Base-by-base conservation (phyloP, 2,888 invertebrate species). In the Machimus rusticus region DNA sequence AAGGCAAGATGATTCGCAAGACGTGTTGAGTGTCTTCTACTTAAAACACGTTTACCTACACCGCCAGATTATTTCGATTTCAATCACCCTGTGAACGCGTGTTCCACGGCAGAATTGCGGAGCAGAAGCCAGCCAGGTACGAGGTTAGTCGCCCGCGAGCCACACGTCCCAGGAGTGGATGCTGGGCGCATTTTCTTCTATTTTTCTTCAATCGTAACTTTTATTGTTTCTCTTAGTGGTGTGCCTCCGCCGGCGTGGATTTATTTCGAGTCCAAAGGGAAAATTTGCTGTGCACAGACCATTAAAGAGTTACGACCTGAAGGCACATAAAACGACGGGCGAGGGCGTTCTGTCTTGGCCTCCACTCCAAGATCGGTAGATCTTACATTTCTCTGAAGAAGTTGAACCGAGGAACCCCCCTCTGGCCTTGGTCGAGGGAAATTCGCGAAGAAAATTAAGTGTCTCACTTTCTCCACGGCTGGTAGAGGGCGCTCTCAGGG, bases 291-390 rank as follows among this genome's bases (percentile, higher is more conserved):
- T 23, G 85, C 85, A 46, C 43, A 74, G 74, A n/a, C 85, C 85
- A 85, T 85, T 85, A 85, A 85, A 85, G 85, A 85, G 85, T 85
- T 85, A 85, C 74, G 85, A 85, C 85, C 43, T 74, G 46, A 37
- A 85, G 85, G 28, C 46, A 46, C 46, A 85, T 74, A 85, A 82
- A 84, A 31, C 57, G 14, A 9, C 37, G 19, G 79, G 46, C 85
- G 85, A 43, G 85, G 85, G 85, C 85, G 85, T 85, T 31, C 43
- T 16, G 37, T 57, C 4, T 37, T 79, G 46, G 66, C 23, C 57
- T 23, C 74, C 34, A 31, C 28, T 6, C 28, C 31, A 37, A 74
- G 74, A 74, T 74, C 34, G 9, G 82, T 16, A 82, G 37, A 57
- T 57, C 57, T n/a, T 8, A 19, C 19, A 57, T 19, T 66, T 28